These are phyloP conservation scores for Aphelocoma californica DNA, from an alignment of 2,797 vertebrate species.

Conservation along the genomic window DNA sequence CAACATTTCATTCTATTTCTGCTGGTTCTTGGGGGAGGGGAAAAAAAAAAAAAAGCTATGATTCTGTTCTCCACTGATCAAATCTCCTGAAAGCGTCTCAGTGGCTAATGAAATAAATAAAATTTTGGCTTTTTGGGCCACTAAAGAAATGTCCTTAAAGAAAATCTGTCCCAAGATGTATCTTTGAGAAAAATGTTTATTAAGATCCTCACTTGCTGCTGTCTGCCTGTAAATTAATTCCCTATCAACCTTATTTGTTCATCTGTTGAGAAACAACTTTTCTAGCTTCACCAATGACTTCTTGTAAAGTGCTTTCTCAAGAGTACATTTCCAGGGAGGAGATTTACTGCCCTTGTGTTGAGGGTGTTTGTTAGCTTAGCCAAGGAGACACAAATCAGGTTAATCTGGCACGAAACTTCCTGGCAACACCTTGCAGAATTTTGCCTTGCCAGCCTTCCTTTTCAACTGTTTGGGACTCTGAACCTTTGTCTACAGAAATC, in stretches of 20 bases:
- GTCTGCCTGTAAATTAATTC: not conserved
- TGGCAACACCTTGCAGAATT: conserved; percentile 16
- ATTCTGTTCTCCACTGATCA: not conserved
- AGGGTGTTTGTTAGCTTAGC: not conserved
- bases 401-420: not conserved
- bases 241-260: not conserved
- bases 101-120: not conserved
- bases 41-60: not conserved
- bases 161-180: not conserved
- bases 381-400: not conserved
- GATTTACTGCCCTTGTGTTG: not conserved
- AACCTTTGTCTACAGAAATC: not conserved
- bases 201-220: not conserved
- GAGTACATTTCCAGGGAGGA: not conserved
- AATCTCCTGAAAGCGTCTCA: not conserved
- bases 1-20: not conserved
- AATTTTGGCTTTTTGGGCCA: not conserved
- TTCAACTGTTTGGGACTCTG: not conserved
- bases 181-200: not conserved
- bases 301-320: not conserved
- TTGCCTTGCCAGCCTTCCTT: not conserved
- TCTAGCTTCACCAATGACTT: not conserved
- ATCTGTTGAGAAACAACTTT: not conserved
- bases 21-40: not conserved
- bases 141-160: not conserved